Base-by-base conservation (phyloP, 2,113 vertebrate genomes). In the Narcine bancroftii region DNA sequence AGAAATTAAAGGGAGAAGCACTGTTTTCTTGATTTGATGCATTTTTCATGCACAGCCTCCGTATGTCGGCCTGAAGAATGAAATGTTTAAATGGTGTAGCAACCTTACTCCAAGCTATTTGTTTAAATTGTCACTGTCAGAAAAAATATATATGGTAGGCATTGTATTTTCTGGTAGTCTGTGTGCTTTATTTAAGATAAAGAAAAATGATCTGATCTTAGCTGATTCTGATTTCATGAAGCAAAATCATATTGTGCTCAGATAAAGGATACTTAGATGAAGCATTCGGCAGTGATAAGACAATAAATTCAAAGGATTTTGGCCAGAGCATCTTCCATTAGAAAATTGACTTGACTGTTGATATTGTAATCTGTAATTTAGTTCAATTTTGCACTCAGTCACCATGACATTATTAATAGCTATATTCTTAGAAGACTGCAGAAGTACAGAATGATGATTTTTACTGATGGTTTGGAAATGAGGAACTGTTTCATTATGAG, bases 201-300 rank as follows among this genome's bases (percentile, higher is more conserved):
- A 94, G 93, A 94, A 92, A 69, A 92, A 94, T 94, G 94, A 96
- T 93, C 89, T 93, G 92, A 42, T 77, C 60, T 6, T 89, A 93
- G 92, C 92, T 93, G 94, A 81, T 95, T 95, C 94, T 77, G 81
- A 93, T 93, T 95, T 92, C 94, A 92, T 92, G 94, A 94, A 92
- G 95, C 94, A 93, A 95, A 95, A 95, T 94, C 94, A 36, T 85
- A 94, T 94, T 94, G 95, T 94, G 89, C 92, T 94, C 92, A 93
- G 15, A 42, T 94, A 95, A 94, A 94, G 93, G 93, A 95, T 92
- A 95, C 93, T 94, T 95, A 93, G 93, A 93, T 92, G 94, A 94
- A 93, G 95, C 94, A 83, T 33, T 92, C 91, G 92, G 92, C 93
- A 94, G 93, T 77, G 94, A 94, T 93, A 95, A 95, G 95, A 94